A percentile compares a stretch with the other conserved stretches of the same genome.
phyloP scores from a whole-genome alignment of 2,797 vertebrate genomes.

The Sphaeramia orbicularis region DNA sequence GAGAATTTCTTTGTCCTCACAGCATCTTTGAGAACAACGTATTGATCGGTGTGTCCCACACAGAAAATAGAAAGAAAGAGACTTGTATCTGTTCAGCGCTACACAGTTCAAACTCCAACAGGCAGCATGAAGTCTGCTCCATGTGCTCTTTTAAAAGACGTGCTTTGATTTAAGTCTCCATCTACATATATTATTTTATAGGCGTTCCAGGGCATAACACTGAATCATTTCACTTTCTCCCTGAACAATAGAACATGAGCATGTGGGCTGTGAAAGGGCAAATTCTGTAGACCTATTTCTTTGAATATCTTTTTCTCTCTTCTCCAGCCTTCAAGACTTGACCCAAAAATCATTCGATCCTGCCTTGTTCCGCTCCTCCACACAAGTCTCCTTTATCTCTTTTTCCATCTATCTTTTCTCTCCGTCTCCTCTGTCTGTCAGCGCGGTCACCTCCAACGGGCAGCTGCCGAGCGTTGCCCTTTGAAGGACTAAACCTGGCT shows the following conservation, averaged over 20 bases:
- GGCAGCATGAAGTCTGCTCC: constrained; percentile 2
- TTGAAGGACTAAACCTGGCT: constrained; percentile 82
- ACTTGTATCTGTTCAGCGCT: neutral
- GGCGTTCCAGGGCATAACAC: constrained; percentile 23
- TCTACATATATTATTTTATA: constrained; percentile 30
- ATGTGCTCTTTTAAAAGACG: constrained; percentile 13
- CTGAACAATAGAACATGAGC: constrained; percentile 50
- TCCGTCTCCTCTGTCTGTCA: constrained; percentile 50
- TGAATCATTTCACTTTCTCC: constrained; percentile 30
- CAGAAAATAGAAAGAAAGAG: neutral
- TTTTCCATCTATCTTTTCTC: constrained; percentile 51
- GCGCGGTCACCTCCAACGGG: constrained; percentile 66
- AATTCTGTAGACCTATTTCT: constrained; percentile 52
- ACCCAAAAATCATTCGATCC: constrained; percentile 46
- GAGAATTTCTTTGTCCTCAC: constrained; percentile 8
- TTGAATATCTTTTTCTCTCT: constrained; percentile 41
- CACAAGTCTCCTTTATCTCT: constrained; percentile 49
- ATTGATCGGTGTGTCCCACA: constrained; percentile 31
- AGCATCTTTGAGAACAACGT: constrained; percentile 19
- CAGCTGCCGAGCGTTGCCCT: constrained; percentile 75
- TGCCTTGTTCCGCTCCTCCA: constrained; percentile 44
- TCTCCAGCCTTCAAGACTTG: constrained; percentile 51
- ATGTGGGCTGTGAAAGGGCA: constrained; percentile 55
- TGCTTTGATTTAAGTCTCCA: constrained; percentile 26
- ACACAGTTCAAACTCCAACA: constrained; percentile 13